Base-by-base conservation (phyloP, 1,140 invertebrate species). In the Hycleus phaleratus region DNA sequence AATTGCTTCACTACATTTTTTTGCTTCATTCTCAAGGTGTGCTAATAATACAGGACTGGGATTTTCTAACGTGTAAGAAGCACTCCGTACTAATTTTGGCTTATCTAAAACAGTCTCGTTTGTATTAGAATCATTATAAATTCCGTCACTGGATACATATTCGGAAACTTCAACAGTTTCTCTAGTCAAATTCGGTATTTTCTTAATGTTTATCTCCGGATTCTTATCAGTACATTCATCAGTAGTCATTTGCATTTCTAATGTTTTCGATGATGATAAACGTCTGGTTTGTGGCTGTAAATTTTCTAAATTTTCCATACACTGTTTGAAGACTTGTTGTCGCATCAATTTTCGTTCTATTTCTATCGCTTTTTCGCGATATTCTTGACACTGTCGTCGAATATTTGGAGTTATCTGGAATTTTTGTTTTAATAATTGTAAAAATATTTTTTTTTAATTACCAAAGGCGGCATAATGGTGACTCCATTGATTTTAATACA, bases 21-120 rank as follows among this genome's bases (percentile, higher is more conserved):
- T 32, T 7, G 32, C 32, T 7, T 55, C 44, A 51, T 66, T 64
- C 32, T 61, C 47, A 8, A 68, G 44, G 50, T 81, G 78, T 10
- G 81, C 80, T 4, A 85, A 63, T n/a, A 85, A 68, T 32, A 80
- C 77, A 2, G 81, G 79, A 61, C 82, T 84, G 5, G 82, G 82
- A 42, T 76, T 70, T 0, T 83, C 81, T 40, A 85, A 62, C 1
- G 81, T 78, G 55, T 84, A 85, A 1, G 82, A 85, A 53, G 81
- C 78, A 52, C 81, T 80, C 46, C 82, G 73, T 3, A 81, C 73
- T 38, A 81, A 64, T 56, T 77, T 75, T 38, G 75, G 75, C 6
- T 69, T 18, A 52, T 49, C 42, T 46, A 4, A 46, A 39, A 60
- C 25, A 51, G 46, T 52, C 26, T 26, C 9, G 26, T 50, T 10